Evolutionary conservation across 2,888 invertebrate species (phyloP).

Genomic region (Agrotis exclamationis): DNA sequence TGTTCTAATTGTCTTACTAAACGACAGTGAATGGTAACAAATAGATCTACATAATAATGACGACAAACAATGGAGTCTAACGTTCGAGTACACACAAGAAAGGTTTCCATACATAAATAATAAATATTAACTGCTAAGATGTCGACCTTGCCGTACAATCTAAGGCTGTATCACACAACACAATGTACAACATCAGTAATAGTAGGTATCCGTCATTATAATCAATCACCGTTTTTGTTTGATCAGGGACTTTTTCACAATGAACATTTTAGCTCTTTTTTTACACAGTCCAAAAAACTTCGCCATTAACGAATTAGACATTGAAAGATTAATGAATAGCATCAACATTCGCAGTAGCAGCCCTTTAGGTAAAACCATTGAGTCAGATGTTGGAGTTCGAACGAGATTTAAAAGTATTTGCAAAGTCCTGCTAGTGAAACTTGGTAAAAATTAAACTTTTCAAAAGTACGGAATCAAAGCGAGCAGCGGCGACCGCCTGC

Average conservation of each 20-base stretch:
- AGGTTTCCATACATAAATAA: conserved; percentile 70
- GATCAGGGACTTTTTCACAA: conserved; percentile 48
- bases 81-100: conserved; percentile 66
- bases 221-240: conserved; percentile 56
- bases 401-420: conserved; percentile 80
- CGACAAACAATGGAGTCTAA: conserved; percentile 74
- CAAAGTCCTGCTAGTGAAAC: conserved; percentile 83
- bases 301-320: conserved; percentile 54
- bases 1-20: conserved; percentile 75
- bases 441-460: conserved; percentile 88
- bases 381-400: conserved; percentile 70
- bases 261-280: conserved; percentile 46
- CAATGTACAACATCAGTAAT: conserved; percentile 52
- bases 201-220: conserved; percentile 61
- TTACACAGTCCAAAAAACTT: conserved; percentile 50
- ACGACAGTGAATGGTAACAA: conserved; percentile 78
- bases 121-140: conserved; percentile 64
- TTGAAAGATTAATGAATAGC: conserved; percentile 59
- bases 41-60: conserved; percentile 77
- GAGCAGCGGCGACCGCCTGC: conserved; percentile 80
- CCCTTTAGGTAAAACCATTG: conserved; percentile 68
- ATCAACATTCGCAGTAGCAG: conserved; percentile 53
- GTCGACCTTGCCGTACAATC: conserved; percentile 70
- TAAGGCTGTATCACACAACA: conserved; percentile 50
- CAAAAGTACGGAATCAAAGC: conserved; percentile 86